Conservation (phyloP, 2,113 vertebrate species). For the Myotis brandtii region DNA sequence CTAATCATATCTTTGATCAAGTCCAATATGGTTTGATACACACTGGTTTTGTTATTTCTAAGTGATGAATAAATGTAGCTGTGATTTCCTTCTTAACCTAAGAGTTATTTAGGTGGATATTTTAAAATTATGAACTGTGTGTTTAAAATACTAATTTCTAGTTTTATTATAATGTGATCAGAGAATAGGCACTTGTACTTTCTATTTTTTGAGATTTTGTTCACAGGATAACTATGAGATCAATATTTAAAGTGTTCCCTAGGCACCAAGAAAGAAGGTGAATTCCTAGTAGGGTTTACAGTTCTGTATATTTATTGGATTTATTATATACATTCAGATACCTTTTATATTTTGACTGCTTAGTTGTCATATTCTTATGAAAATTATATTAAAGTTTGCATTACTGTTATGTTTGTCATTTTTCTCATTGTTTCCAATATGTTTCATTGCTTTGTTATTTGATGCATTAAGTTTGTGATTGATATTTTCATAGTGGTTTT, state of each 20-base stretch:
- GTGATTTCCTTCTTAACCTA: slow-evolving; percentile 30
- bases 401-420: slow-evolving; percentile 41
- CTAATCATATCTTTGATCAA: slow-evolving; percentile 16
- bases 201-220: background rate
- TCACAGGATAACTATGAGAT: background rate
- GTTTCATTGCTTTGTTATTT: slow-evolving; percentile 31
- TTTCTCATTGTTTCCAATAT: slow-evolving; percentile 42
- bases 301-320: background rate
- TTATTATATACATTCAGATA: background rate
- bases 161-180: background rate
- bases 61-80: slow-evolving; percentile 27
- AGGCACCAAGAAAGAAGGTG: background rate
- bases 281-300: background rate
- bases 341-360: background rate
- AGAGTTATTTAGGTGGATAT: background rate
- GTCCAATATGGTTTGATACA: background rate
- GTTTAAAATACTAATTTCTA: slow-evolving; percentile 60
- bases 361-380: slow-evolving; percentile 26
- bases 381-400: slow-evolving; percentile 53
- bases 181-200: background rate
- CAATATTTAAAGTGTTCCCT: slow-evolving; percentile 23
- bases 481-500: slow-evolving; percentile 28
- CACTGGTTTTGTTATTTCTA: slow-evolving; percentile 13
- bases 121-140: slow-evolving; percentile 41
- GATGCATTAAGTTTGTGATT: slow-evolving; percentile 35